Evolutionary conservation across 2,888 invertebrate species (phyloP).

Genomic region (Mythimna pallens): DNA sequence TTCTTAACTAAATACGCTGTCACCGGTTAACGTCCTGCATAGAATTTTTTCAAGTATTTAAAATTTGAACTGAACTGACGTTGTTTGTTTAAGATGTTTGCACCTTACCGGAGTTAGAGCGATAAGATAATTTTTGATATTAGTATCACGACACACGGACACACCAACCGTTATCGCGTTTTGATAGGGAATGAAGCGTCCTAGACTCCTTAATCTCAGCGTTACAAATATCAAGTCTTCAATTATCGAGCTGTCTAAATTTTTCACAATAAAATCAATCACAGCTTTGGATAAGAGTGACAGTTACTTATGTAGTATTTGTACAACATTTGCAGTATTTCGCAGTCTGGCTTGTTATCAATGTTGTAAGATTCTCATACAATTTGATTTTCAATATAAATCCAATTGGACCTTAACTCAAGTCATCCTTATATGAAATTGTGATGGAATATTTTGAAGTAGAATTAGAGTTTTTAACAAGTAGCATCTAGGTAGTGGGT

Average conservation of each 20-base stretch:
- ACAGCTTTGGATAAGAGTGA: slow-evolving; percentile 77
- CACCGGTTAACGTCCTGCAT: slow-evolving; percentile 69
- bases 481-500: background rate
- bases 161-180: slow-evolving; percentile 74
- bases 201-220: slow-evolving; percentile 75
- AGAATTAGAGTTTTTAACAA: background rate
- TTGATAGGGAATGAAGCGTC: slow-evolving; percentile 76
- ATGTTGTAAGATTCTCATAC: slow-evolving; percentile 15
- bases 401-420: background rate
- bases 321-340: slow-evolving; percentile 44
- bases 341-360: slow-evolving; percentile 28
- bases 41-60: slow-evolving; percentile 54
- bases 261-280: slow-evolving; percentile 77
- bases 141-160: slow-evolving; percentile 75
- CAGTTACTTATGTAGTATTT: slow-evolving; percentile 58
- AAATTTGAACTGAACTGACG: slow-evolving; percentile 64
- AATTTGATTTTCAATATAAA: slow-evolving; percentile 15
- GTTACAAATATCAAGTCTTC: slow-evolving; percentile 76
- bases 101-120: slow-evolving; percentile 74
- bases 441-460: slow-evolving; percentile 14
- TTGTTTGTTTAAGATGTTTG: slow-evolving; percentile 81
- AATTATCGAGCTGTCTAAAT: slow-evolving; percentile 71
- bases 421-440: background rate
- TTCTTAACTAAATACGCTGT: slow-evolving; percentile 57
- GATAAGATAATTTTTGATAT: slow-evolving; percentile 87